Evolutionary conservation across 2,888 invertebrate genomes (phyloP), one percentile per base, ranked within the genome.

Genomic region (Timema podura): DNA sequence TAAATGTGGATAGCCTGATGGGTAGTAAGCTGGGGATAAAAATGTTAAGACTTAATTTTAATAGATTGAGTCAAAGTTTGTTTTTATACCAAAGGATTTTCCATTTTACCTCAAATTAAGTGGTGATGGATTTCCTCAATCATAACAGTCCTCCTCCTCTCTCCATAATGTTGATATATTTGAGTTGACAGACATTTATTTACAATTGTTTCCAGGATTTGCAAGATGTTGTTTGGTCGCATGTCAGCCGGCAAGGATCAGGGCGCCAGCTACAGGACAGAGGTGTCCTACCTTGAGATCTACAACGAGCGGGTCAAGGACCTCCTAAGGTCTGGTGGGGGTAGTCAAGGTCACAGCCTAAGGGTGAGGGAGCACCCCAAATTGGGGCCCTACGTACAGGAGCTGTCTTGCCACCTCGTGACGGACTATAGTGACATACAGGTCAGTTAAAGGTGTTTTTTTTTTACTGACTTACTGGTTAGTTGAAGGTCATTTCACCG

Each of bases 361-460:
- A 84, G 89, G 77, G 92, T 93, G 57, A 82, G 93, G 30, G 93
- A 93, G 79, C 92, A 93, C 81, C 91, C 92, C 0, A 89, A 87
- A 74, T 82, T 88, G 68, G 93, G 93, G 5, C 92, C 92, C 0
- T 93, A 93, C 76, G 96, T 96, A 7, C 92, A 95, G 82, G 92
- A 92, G 76, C 81, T 95, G 75, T 93, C 93, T 0, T 91, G 89
- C 76, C 93, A 93, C 82, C 84, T 93, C 64, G 94, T 95, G 13
- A 91, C 91, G 0, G 92, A 94, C 80, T 95, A 93, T 80, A 87
- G 89, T 74, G 93, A 94, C 79, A 93, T 95, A 79, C 89, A 92
- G 85, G 92, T 91, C 76, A 81, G 82, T 57, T 30, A n/a, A 51
- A 51, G 13, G 51, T 51, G n/a, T n/a, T n/a, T 15, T 51, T 5